Evolutionary conservation across 2,113 vertebrate species (phyloP).

Genomic region (Microcebus ravelobensis): DNA sequence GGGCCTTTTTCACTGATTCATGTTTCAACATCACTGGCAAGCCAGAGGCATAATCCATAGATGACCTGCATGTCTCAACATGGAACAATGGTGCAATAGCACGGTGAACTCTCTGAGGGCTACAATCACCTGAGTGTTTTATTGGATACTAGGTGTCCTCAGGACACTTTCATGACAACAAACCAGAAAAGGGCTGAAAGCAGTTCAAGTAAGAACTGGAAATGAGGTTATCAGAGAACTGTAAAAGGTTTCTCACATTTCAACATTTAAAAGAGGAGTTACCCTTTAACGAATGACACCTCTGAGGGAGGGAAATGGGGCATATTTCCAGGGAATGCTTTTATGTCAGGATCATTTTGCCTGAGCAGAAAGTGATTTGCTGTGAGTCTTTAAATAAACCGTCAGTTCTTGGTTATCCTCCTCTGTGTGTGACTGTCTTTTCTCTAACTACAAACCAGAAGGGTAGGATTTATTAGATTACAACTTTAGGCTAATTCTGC

Average conservation of each 20-base stretch:
- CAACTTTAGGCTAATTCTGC: neutral
- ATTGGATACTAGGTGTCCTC: neutral
- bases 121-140: neutral
- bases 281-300: neutral
- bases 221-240: slow-evolving; percentile 6
- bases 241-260: neutral
- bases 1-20: neutral
- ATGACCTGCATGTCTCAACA: neutral
- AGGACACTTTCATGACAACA: neutral
- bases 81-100: neutral
- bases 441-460: neutral
- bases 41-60: neutral
- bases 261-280: neutral
- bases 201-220: slow-evolving; percentile 22
- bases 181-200: neutral
- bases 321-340: neutral
- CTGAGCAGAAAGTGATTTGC: slow-evolving; percentile 7
- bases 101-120: neutral
- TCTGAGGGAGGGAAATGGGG: neutral
- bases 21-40: neutral
- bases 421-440: neutral
- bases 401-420: neutral
- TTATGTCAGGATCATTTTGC: neutral
- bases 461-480: neutral
- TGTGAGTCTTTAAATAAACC: neutral